A percentile compares a stretch with the other conserved stretches of the same genome.
phyloP scores from a whole-genome alignment of 1,140 invertebrate species.

The Zaprionus africanus region DNA sequence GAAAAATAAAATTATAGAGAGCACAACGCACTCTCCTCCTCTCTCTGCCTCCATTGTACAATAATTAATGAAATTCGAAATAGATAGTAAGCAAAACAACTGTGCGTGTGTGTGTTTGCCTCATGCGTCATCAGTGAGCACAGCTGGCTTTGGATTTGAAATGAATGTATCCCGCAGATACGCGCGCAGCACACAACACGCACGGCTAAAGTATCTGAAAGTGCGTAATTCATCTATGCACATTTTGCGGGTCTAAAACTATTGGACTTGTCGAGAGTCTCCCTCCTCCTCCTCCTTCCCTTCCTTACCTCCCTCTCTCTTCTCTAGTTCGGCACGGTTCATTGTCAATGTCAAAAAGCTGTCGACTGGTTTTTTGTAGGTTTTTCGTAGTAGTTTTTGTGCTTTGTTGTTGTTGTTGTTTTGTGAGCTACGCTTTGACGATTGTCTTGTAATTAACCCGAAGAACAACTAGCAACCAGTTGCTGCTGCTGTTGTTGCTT shows the following conservation, averaged over 20 bases:
- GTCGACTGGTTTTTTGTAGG: constrained; percentile 51
- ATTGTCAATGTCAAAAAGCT: constrained; percentile 74
- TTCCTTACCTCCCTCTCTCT: not conserved
- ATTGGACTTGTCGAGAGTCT: constrained; percentile 21
- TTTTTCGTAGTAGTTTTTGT: constrained; percentile 20
- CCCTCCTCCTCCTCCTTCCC: not conserved
- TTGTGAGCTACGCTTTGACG: constrained; percentile 57
- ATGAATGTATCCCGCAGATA: constrained; percentile 41
- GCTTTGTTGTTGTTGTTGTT: constrained; percentile 4
- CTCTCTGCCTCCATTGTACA: not conserved
- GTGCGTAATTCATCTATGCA: constrained; percentile 67
- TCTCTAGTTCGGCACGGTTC: constrained; percentile 40
- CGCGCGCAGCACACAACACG: not conserved
- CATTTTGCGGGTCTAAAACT: constrained; percentile 47
- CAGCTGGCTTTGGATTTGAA: constrained; percentile 18
- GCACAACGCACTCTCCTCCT: not conserved
- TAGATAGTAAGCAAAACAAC: constrained; percentile 8
- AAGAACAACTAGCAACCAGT: constrained; percentile 43
- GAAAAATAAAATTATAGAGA: not conserved
- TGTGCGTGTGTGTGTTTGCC: not conserved
- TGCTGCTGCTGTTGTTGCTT: constrained; percentile 44
- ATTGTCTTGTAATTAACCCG: constrained; percentile 71
- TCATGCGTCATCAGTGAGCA: constrained; percentile 43
- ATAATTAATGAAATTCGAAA: constrained; percentile 1
- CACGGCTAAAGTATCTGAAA: constrained; percentile 3